Percentiles rank a stretch among this genome's conserved stretches.
These are phyloP conservation scores for Furcifer pardalis DNA, from an alignment of 2,797 vertebrate species.

Conservation along the genomic window DNA sequence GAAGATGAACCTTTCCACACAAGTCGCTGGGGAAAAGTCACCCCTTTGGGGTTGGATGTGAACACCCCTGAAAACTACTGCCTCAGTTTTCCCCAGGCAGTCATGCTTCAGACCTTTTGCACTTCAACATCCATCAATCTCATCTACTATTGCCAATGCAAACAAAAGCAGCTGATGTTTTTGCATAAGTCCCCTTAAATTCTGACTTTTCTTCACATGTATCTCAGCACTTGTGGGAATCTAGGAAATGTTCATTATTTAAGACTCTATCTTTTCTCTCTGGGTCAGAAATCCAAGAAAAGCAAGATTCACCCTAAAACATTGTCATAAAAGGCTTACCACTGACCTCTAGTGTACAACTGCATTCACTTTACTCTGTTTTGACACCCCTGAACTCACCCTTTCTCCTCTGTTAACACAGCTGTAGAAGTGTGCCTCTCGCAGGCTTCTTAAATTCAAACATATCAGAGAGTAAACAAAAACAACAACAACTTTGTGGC, in stretches of 20 bases:
- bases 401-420: neutral
- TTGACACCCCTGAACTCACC: neutral
- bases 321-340: constrained; percentile 1
- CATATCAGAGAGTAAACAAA: no score
- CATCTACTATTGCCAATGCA: neutral
- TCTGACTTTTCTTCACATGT: no score
- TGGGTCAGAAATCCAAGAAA: neutral
- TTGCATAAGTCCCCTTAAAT: no score
- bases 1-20: neutral
- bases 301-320: rapidly evolving
- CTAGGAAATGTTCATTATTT: neutral
- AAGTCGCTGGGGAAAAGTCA: neutral
- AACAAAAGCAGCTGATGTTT: no score
- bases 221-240: neutral
- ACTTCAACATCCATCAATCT: neutral
- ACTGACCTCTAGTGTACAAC: constrained; percentile 57
- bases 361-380: neutral
- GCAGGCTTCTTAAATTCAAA: neutral
- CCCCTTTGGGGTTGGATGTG: neutral
- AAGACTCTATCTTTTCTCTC: neutral
- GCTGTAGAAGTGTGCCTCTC: neutral
- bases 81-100: neutral
- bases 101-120: neutral
- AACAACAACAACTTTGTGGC: no score
- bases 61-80: neutral